Conservation (phyloP, 2,113 vertebrate species). For the Pelobates fuscus region DNA sequence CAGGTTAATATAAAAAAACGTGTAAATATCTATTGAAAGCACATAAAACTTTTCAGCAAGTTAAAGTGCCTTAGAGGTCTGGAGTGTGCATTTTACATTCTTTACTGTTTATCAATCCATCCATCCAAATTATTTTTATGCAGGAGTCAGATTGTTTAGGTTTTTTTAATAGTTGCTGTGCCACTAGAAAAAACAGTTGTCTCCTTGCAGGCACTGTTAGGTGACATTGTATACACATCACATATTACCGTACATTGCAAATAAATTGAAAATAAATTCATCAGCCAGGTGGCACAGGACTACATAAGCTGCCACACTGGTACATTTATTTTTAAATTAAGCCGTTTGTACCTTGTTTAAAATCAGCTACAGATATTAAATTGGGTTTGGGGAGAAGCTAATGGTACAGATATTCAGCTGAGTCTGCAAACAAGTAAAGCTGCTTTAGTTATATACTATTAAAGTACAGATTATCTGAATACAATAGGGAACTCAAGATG, state of each 20-base stretch:
- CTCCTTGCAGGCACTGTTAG: too few relatives aligned
- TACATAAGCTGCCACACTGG: neutral
- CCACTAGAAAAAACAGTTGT: too few relatives aligned
- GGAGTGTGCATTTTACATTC: too few relatives aligned
- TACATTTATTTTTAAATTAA: neutral
- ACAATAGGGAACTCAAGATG: neutral
- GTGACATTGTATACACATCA: neutral
- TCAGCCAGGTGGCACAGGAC: neutral
- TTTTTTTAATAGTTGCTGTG: too few relatives aligned
- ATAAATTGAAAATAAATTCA: neutral
- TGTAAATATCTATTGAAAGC: too few relatives aligned
- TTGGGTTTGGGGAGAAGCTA: neutral
- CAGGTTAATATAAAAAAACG: too few relatives aligned
- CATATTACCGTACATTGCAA: neutral
- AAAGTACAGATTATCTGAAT: neutral
- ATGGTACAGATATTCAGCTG: neutral
- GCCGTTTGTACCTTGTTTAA: neutral
- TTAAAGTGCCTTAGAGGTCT: too few relatives aligned
- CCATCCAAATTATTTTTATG: too few relatives aligned
- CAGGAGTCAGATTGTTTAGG: too few relatives aligned
- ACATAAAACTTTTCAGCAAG: too few relatives aligned
- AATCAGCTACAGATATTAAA: neutral
- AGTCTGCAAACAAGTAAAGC: conserved; percentile 1
- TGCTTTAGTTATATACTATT: neutral
- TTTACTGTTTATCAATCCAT: too few relatives aligned